These are phyloP conservation scores for Platyrinchus mystaceus DNA, from an alignment of 2,797 vertebrate genomes.

Conservation along the genomic window DNA sequence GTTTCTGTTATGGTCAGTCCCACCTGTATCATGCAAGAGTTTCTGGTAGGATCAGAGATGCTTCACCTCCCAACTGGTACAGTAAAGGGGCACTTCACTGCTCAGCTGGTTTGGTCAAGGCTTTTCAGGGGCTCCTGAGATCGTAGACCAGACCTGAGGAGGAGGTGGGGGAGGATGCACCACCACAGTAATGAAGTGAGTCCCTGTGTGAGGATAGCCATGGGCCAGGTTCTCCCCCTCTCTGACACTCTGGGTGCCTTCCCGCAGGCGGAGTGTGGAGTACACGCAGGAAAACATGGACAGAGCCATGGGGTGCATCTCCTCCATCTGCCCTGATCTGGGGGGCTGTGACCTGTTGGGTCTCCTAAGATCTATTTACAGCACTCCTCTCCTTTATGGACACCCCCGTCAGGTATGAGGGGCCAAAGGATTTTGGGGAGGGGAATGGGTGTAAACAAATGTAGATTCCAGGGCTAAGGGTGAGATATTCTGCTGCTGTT, in stretches of 20 bases:
- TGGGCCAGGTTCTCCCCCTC: background rate
- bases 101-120: background rate
- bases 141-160: background rate
- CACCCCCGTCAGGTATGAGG: slow-evolving; percentile 73
- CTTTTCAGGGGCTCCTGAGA: background rate
- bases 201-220: background rate
- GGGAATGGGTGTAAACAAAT: slow-evolving; percentile 28
- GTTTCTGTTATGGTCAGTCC: background rate
- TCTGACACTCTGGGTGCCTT: background rate
- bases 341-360: slow-evolving; percentile 76
- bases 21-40: background rate
- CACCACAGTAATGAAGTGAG: background rate
- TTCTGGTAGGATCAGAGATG: background rate
- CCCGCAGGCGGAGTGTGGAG: slow-evolving; percentile 75
- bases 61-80: background rate
- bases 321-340: slow-evolving; percentile 61
- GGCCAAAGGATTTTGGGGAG: background rate
- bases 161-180: background rate
- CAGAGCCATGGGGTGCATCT: slow-evolving; percentile 71
- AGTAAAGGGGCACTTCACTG: background rate
- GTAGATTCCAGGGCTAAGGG: background rate
- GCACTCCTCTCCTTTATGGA: slow-evolving; percentile 17
- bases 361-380: slow-evolving; percentile 72
- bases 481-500: background rate
- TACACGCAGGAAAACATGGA: slow-evolving; percentile 80